These are phyloP conservation scores for Cryptotermes secundus DNA, from an alignment of 1,140 invertebrate genomes.

Conservation along the genomic window DNA sequence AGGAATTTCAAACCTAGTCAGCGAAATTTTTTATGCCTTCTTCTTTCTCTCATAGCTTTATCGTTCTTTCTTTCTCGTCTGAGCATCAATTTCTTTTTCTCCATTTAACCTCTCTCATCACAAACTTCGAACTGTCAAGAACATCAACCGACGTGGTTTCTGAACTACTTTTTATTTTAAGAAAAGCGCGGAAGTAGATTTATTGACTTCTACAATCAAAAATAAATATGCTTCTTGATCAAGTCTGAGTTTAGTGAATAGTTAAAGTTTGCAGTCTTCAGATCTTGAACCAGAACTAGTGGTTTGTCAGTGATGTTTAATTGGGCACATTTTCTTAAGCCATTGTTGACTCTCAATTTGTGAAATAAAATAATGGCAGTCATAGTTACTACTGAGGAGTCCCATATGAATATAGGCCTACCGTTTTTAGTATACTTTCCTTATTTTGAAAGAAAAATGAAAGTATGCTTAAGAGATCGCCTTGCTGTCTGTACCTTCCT, in stretches of 20 bases:
- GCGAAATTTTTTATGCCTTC: background rate
- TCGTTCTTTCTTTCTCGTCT: conserved; percentile 7
- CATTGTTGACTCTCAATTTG: no score
- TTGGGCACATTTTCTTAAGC: background rate
- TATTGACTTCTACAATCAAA: background rate
- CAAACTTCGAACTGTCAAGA: conserved; percentile 19
- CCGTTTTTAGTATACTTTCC: no score
- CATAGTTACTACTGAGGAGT: no score
- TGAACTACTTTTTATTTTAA: background rate
- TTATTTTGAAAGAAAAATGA: no score
- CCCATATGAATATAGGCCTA: no score
- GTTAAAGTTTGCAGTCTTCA: background rate
- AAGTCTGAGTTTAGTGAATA: background rate
- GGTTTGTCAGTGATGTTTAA: background rate
- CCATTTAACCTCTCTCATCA: conserved; percentile 5
- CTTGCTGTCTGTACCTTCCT: no score
- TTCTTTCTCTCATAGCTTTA: background rate
- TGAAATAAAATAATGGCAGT: no score
- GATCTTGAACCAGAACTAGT: background rate
- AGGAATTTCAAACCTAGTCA: background rate
- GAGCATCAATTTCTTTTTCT: conserved; percentile 17
- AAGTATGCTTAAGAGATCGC: no score
- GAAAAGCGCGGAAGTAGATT: conserved; percentile 6
- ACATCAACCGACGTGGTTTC: background rate
- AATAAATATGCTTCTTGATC: background rate